phyloP scores from a whole-genome alignment of 2,888 invertebrate genomes.

The Rhabditoides inermis region DNA sequence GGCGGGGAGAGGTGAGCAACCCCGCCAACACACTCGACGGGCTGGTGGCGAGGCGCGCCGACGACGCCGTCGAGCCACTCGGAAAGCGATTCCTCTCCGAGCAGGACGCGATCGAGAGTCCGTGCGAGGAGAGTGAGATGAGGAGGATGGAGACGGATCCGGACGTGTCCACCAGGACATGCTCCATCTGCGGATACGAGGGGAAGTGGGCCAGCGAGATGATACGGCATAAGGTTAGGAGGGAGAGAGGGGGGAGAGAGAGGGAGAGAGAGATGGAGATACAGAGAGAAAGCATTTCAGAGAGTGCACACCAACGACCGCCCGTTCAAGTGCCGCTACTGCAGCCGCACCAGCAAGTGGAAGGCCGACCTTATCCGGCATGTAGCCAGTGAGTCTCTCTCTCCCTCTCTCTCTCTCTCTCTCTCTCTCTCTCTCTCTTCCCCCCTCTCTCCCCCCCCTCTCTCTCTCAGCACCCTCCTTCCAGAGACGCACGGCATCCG shows the following conservation, averaged over 20 bases:
- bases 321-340: conserved; percentile 56
- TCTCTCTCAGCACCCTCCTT: conserved; percentile 1
- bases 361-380: conserved; percentile 57
- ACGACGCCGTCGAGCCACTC: conserved; percentile 31
- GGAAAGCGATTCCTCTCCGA: conserved; percentile 46
- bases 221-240: conserved; percentile 56
- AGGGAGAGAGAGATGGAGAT: too few relatives aligned
- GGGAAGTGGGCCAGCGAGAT: conserved; percentile 56
- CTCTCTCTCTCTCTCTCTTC: conserved; percentile 3
- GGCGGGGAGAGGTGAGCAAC: conserved; percentile 36
- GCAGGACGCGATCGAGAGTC: conserved; percentile 50
- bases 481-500: conserved; percentile 54
- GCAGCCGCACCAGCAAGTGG: conserved; percentile 57
- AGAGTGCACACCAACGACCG: conserved; percentile 55
- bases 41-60: conserved; percentile 43
- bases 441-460: too few relatives aligned
- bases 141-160: conserved; percentile 50
- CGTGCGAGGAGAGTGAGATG: conserved; percentile 47
- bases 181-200: conserved; percentile 51
- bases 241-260: too few relatives aligned
- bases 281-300: too few relatives aligned
- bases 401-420: background rate
- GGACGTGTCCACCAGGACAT: conserved; percentile 50
- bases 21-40: conserved; percentile 50
- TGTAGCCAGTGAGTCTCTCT: conserved; percentile 51